Evolutionary conservation across 1,140 invertebrate genomes (phyloP).

Genomic region (Ostrea denselamellosa): DNA sequence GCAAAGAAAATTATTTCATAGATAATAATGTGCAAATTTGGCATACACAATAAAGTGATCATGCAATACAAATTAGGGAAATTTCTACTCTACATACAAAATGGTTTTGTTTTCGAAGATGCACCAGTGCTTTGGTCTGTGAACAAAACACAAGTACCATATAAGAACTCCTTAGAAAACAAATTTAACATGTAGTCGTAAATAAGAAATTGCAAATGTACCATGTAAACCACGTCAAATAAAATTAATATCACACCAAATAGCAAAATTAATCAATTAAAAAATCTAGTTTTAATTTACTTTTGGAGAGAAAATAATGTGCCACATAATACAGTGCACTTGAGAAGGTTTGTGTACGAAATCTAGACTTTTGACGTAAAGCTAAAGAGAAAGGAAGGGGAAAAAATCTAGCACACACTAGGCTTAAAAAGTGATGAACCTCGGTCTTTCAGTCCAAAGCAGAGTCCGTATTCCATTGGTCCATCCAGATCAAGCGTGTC

Average conservation of each 20-base stretch:
- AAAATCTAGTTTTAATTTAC: neutral
- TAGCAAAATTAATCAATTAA: neutral
- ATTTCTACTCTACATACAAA: slow-evolving; percentile 14
- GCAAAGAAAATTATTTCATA: neutral
- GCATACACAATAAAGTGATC: neutral
- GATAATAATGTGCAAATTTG: neutral
- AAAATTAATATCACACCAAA: neutral
- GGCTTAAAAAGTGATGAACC: slow-evolving; percentile 59
- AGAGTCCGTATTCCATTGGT: slow-evolving; percentile 70
- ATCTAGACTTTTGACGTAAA: neutral
- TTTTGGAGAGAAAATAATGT: neutral
- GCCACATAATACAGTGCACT: neutral
- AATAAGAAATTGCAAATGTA: neutral
- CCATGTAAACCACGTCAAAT: neutral
- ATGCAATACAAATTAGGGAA: neutral
- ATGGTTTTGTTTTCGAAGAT: neutral
- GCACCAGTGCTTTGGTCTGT: slow-evolving; percentile 25
- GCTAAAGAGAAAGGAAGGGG: slow-evolving; percentile 8
- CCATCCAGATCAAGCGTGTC: slow-evolving; percentile 60
- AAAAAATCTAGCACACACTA: slow-evolving; percentile 29
- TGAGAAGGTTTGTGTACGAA: neutral
- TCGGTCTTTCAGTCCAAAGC: slow-evolving; percentile 67
- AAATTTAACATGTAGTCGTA: neutral
- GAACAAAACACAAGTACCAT: neutral
- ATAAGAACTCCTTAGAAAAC: neutral